phyloP scores from a whole-genome alignment of 2,888 invertebrate genomes.

The Anaspis maculata region DNA sequence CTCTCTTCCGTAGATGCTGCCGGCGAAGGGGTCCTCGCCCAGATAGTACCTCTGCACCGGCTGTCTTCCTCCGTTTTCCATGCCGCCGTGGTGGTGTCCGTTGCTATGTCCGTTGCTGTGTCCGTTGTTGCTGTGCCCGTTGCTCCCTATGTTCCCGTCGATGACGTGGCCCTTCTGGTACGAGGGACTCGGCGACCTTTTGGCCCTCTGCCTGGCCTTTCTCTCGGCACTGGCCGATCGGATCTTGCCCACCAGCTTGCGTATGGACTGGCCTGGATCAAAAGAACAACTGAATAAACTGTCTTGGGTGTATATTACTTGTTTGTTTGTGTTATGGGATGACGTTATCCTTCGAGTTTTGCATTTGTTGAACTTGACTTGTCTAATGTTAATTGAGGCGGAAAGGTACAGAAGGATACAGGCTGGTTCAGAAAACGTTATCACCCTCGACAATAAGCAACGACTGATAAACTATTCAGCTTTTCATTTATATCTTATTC shows the following conservation, averaged over 20 bases:
- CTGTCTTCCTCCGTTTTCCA: slow-evolving; percentile 8
- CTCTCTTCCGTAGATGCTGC: slow-evolving; percentile 75
- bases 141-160: slow-evolving; percentile 45
- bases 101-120: slow-evolving; percentile 22
- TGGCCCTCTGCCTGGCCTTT: slow-evolving; percentile 52
- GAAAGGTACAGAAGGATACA: too few species aligned
- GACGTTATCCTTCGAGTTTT: slow-evolving; percentile 8
- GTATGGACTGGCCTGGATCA: slow-evolving; percentile 65
- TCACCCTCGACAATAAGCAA: too few species aligned
- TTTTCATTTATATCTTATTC: too few species aligned
- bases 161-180: slow-evolving; percentile 50
- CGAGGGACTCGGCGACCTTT: slow-evolving; percentile 52
- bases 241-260: slow-evolving; percentile 75
- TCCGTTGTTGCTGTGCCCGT: slow-evolving; percentile 30
- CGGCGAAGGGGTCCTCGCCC: slow-evolving; percentile 79
- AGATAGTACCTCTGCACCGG: slow-evolving; percentile 65
- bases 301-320: not conserved
- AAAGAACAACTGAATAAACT: slow-evolving; percentile 27
- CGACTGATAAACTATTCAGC: too few species aligned
- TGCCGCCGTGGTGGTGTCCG: slow-evolving; percentile 18
- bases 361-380: slow-evolving; percentile 2
- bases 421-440: too few species aligned
- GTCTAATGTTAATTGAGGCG: slow-evolving; percentile 4
- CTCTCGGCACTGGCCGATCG: slow-evolving; percentile 65
- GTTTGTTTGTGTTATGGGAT: not conserved